Base-by-base conservation (phyloP, 2,113 vertebrate species). In the Dromas ardeola region DNA sequence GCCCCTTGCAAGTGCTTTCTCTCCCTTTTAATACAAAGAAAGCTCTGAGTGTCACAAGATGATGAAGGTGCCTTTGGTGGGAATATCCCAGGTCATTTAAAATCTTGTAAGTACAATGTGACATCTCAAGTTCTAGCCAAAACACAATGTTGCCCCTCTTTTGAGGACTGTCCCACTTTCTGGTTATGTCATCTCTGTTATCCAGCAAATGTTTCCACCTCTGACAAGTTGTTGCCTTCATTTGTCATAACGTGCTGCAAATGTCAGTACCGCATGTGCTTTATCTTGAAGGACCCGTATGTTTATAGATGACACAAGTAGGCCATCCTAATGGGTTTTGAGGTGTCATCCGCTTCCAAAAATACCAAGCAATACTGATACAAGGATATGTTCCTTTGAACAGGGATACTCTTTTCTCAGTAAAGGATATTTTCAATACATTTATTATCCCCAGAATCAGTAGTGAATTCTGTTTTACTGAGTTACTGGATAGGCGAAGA, bases 291-390 rank as follows among this genome's bases (percentile, higher is more conserved):
- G 79, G 72, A 74, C 93, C 90, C 0, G 3, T 77, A 27, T 86
- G 82, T 63, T 82, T 59, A 79, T 80, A 83, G 55, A 27, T 84
- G 92, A 96, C 96, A 97, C 81, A 97, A 94, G 82, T 63, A 34
- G 97, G 94, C 82, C 85, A 81, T 78, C 42, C 26, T 88, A 21
- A 70, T 80, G 59, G 50, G 14, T 58, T 90, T 77, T 77, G 71
- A 88, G 36, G 55, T 15, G 3, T 77, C 55, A 81, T n/a, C 63
- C 32, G 20, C 82, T 90, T 93, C 80, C 87, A 93, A 83, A 95
- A 95, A 86, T 92, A 93, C 50, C 72, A 22, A 43, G 61, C 19
- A 66, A 49, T 66, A 70, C 50, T 56, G 47, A 7, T 20, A 14
- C n/a, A 66, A 72, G 36, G 58, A 32, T 49, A 7, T 21, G 14